These are phyloP conservation scores for Poeciliopsis occidentalis DNA, from an alignment of 2,113 vertebrate species.

Conservation along the genomic window DNA sequence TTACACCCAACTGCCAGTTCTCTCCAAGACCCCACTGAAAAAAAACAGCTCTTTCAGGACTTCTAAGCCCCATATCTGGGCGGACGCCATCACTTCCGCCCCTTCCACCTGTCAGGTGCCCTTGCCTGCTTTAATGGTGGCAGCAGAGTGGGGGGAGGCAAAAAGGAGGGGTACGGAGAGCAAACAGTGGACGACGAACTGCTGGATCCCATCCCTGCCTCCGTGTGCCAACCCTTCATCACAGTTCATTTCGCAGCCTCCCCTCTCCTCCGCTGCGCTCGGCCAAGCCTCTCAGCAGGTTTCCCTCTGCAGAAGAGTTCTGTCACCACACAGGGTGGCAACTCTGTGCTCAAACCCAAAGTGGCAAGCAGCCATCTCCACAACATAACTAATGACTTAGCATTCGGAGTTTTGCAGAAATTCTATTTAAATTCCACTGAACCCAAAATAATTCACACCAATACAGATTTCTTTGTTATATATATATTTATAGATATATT, in stretches of 20 bases:
- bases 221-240: slow-evolving; percentile 61
- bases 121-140: slow-evolving; percentile 62
- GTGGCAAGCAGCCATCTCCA: slow-evolving; percentile 27
- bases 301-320: slow-evolving; percentile 62
- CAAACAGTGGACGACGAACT: slow-evolving; percentile 45
- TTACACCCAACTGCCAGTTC: slow-evolving; percentile 37
- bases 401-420: slow-evolving; percentile 11
- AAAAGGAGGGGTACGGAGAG: slow-evolving; percentile 5
- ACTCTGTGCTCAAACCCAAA: slow-evolving; percentile 45
- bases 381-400: slow-evolving; percentile 28
- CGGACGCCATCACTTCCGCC: slow-evolving; percentile 55
- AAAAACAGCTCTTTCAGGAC: slow-evolving; percentile 53
- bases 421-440: not conserved
- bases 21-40: slow-evolving; percentile 37
- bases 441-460: slow-evolving; percentile 1
- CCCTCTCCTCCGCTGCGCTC: slow-evolving; percentile 51
- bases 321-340: slow-evolving; percentile 37
- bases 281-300: slow-evolving; percentile 76
- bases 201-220: slow-evolving; percentile 60
- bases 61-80: slow-evolving; percentile 60
- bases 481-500: no score
- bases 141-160: slow-evolving; percentile 20
- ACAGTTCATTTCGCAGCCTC: slow-evolving; percentile 71
- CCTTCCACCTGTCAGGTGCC: slow-evolving; percentile 77
- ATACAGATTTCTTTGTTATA: not conserved